Conservation (phyloP, 2,797 vertebrate genomes). For the Phrynocephalus guinanensis region DNA sequence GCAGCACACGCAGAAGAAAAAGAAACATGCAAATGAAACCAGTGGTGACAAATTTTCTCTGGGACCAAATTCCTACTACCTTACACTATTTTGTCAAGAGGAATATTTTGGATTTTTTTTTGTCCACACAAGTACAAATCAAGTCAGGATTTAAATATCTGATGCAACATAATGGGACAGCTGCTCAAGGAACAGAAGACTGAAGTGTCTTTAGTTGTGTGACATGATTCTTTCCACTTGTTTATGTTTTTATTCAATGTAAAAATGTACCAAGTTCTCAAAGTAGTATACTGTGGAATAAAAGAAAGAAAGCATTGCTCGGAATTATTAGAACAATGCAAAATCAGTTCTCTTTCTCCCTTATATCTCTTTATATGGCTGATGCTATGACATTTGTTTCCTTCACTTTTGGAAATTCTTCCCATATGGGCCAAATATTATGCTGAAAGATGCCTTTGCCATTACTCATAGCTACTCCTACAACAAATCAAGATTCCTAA, state of each 20-base stretch:
- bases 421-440: conserved; percentile 91
- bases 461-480: conserved; percentile 87
- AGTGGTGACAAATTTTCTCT: no score
- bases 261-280: background rate
- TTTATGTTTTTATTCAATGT: background rate
- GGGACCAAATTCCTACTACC: no score
- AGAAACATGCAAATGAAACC: no score
- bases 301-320: background rate
- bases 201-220: background rate
- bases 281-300: background rate
- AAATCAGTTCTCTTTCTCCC: conserved; percentile 84
- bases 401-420: conserved; percentile 87
- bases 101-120: no score
- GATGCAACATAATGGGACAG: background rate
- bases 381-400: conserved; percentile 83
- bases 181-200: background rate
- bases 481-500: conserved; percentile 89
- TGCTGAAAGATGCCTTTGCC: conserved; percentile 86
- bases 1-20: no score
- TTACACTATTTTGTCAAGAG: no score
- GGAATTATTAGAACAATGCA: conserved; percentile 9
- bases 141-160: no score
- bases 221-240: background rate
- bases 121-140: no score
- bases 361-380: conserved; percentile 86